Evolutionary conservation across 1,140 invertebrate genomes (phyloP).

Genomic region (Bacillus rossius): DNA sequence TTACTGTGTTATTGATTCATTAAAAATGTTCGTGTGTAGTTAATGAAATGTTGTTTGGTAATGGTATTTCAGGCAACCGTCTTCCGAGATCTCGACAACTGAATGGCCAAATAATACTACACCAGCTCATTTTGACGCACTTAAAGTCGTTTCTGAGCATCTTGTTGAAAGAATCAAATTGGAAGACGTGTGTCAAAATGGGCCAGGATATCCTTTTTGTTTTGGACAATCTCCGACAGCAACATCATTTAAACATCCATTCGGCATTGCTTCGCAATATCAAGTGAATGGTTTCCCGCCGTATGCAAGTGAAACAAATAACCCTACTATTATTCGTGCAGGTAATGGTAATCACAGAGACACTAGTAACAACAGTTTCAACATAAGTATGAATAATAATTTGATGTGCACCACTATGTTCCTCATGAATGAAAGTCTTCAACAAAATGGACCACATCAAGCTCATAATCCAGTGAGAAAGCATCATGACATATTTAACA

Average conservation of each 20-base stretch:
- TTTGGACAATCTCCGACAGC: neutral
- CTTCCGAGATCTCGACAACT: neutral
- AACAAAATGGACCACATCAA: constrained; percentile 10
- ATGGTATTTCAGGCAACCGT: constrained; percentile 5
- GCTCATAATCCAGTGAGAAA: constrained; percentile 6
- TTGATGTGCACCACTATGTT: constrained; percentile 22
- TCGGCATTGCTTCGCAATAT: constrained; percentile 4
- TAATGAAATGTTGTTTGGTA: neutral
- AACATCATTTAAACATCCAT: constrained; percentile 3
- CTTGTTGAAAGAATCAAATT: constrained; percentile 19
- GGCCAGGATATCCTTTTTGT: constrained; percentile 10
- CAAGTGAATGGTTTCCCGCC: constrained; percentile 3
- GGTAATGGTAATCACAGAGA: constrained; percentile 1
- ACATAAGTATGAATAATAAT: constrained; percentile 17
- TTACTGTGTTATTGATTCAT: constrained; percentile 7
- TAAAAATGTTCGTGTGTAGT: neutral
- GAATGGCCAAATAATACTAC: constrained; percentile 8
- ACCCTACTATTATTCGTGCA: neutral
- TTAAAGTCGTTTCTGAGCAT: constrained; percentile 20
- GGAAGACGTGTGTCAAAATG: constrained; percentile 17
- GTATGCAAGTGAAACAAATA: neutral
- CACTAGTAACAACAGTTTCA: neutral
- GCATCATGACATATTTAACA: constrained; percentile 11
- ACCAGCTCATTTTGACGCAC: constrained; percentile 18
- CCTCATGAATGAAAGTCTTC: constrained; percentile 20